Percentiles rank a stretch among this genome's conserved stretches.
phyloP scores from a whole-genome alignment of 1,140 invertebrate species.

The Calliphora vicina region DNA sequence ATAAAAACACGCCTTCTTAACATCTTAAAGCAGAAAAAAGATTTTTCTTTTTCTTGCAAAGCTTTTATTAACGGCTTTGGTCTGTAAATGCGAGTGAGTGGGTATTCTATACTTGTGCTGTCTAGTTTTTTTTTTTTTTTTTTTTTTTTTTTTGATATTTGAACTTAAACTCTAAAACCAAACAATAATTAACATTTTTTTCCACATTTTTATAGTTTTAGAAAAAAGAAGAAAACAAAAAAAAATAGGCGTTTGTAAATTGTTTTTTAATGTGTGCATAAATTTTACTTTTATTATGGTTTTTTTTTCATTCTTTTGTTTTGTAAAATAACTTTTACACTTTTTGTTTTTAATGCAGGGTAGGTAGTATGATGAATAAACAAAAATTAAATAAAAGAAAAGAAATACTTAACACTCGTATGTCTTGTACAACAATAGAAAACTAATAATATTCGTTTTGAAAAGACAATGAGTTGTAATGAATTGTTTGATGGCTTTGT shows the following conservation, averaged over 20 bases:
- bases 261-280: slow-evolving; percentile 13
- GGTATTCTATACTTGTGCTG: not conserved
- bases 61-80: not conserved
- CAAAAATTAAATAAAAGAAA: too few species aligned
- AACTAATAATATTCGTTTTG: not conserved
- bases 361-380: not conserved
- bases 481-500: not conserved
- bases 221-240: too few species aligned
- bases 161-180: not conserved
- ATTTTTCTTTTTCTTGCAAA: not conserved
- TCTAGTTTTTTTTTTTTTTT: not conserved
- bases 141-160: not conserved
- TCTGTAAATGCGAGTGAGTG: not conserved
- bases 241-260: not conserved
- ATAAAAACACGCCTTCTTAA: not conserved
- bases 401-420: too few species aligned
- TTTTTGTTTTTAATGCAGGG: not conserved
- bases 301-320: too few species aligned
- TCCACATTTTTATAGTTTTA: not conserved
- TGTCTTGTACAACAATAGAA: not conserved
- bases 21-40: not conserved
- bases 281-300: slow-evolving; percentile 4
- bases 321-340: not conserved
- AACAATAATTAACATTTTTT: slow-evolving; percentile 1
- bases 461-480: not conserved